Percentiles rank a stretch among this genome's conserved stretches.
phyloP scores from a whole-genome alignment of 2,113 vertebrate genomes.

The Rissa tridactyla region DNA sequence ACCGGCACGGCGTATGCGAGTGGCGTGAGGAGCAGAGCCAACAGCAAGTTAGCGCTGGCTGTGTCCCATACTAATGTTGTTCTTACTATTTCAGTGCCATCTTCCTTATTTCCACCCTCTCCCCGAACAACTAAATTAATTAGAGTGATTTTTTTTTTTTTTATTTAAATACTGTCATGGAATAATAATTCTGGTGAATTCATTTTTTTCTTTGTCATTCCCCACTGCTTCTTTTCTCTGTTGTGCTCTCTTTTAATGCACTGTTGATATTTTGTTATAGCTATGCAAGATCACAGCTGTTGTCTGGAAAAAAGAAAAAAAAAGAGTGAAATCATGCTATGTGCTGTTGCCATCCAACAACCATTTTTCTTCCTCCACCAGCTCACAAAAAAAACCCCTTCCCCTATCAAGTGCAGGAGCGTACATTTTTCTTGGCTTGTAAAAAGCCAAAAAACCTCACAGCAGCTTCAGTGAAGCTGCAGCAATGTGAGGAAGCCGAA shows the following conservation, averaged over 20 bases:
- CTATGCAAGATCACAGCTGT: slow-evolving; percentile 55
- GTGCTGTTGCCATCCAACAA: slow-evolving; percentile 36
- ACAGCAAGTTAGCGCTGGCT: neutral
- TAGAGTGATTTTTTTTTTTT: neutral
- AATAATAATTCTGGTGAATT: slow-evolving; percentile 23
- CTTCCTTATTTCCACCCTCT: neutral
- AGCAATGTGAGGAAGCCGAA: neutral
- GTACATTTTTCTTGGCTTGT: slow-evolving; percentile 14
- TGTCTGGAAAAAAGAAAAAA: neutral
- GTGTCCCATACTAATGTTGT: slow-evolving; percentile 19
- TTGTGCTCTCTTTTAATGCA: neutral
- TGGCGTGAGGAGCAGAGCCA: neutral
- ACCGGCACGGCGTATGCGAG: neutral
- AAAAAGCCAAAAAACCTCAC: neutral
- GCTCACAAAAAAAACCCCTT: neutral
- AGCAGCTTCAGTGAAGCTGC: neutral
- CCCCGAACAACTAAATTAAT: slow-evolving; percentile 58
- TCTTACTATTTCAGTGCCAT: slow-evolving; percentile 45
- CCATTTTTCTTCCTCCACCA: slow-evolving; percentile 20
- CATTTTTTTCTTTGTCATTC: neutral
- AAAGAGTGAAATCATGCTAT: neutral
- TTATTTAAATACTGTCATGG: neutral
- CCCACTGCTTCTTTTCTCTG: neutral
- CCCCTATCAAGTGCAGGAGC: neutral
- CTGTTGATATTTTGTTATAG: slow-evolving; percentile 38